These are phyloP conservation scores for Nephrotoma flavescens DNA, from an alignment of 2,888 invertebrate genomes.

Conservation along the genomic window DNA sequence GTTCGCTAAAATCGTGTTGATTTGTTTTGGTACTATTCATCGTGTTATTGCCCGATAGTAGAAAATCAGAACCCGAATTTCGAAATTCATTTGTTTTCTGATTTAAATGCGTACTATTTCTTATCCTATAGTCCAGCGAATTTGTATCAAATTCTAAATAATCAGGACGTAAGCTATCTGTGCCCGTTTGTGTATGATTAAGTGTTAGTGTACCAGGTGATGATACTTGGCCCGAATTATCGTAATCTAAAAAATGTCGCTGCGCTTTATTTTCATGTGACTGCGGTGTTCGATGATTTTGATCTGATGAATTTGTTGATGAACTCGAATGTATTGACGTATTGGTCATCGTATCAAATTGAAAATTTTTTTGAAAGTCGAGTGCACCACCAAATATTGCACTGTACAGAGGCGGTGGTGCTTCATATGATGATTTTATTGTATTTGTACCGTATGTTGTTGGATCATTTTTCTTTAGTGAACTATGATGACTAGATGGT, in stretches of 20 bases:
- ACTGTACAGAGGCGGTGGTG: conserved; percentile 2
- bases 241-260: background rate
- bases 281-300: conserved; percentile 10
- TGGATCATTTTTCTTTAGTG: conserved; percentile 16
- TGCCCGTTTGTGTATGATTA: background rate
- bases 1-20: conserved; percentile 4
- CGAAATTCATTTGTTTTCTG: conserved; percentile 5
- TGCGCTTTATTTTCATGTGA: conserved; percentile 16
- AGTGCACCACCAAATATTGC: conserved; percentile 1
- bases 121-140: conserved; percentile 10
- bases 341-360: conserved; percentile 4
- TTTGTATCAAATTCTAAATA: conserved; percentile 12
- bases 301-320: conserved; percentile 8
- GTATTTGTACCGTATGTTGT: background rate
- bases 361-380: conserved; percentile 3
- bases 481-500: conserved; percentile 29
- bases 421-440: background rate
- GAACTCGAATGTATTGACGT: background rate
- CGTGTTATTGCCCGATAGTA: background rate
- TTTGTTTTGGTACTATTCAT: background rate
- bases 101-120: conserved; percentile 1
- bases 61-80: conserved; percentile 8
- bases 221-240: background rate
- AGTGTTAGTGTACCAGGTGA: background rate
- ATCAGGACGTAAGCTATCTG: conserved; percentile 6